Evolutionary conservation across 2,797 vertebrate species (phyloP), one percentile per base, ranked within the genome.

Genomic region (Nyctalus aviator): DNA sequence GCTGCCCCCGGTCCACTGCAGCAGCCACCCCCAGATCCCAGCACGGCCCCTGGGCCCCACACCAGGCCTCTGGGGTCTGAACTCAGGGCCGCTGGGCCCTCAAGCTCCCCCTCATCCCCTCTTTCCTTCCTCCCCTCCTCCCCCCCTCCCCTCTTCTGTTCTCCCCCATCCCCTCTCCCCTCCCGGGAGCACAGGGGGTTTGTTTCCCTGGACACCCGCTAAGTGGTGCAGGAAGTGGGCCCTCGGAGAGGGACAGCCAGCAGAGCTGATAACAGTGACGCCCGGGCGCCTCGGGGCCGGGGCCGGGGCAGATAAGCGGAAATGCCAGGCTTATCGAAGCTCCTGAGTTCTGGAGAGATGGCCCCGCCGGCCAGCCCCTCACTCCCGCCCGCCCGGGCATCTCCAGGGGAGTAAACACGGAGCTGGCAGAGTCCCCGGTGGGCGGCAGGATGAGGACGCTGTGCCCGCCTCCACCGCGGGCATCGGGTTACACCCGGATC

Each of bases 171-270:
- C 2, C 44, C 44, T 44, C 48, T 27, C 44, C 75, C 27, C 55
- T 35, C 35, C 73, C 78, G 69, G 71, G 72, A 59, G 46, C 30
- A 32, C 41, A 8, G 0, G 1, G 53, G 91, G 89, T 91, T 93
- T 94, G 77, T 73, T 94, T 96, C 82, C 83, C 84, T 94, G 97
- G 97, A 97, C 97, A 97, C 97, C 96, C 97, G 98, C 98, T 98
- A 98, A 95, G 96, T 93, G 88, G 88, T 86, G 97, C 98, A 99
- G 99, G 99, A 99, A 99, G 98, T 98, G 96, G 97, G 96, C 97
- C 96, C 97, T 95, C 0, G 95, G 77, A 85, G 44, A 94, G 97
- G 98, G 96, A 97, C 59, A 85, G 73, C 95, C 73, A 76, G 95
- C 94, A 2, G 88, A 94, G 81, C 95, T 95, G 98, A 98, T 98